Evolutionary conservation across 2,113 vertebrate species (phyloP), one percentile per base, ranked within the genome.

Genomic region (Benitochromis conjunctus): DNA sequence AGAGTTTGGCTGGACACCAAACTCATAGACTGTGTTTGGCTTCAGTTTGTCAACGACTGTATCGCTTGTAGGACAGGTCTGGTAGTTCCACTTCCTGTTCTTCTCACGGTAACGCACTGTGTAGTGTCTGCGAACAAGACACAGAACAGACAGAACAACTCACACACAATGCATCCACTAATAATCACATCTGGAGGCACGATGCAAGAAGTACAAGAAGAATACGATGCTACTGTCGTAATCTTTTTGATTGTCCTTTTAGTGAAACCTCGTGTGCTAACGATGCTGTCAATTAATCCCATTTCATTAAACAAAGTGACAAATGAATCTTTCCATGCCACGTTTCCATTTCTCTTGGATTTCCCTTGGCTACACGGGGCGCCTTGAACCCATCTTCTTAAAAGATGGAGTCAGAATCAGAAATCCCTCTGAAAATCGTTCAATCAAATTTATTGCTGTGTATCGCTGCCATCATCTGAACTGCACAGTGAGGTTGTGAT

Each of bases 21-120:
- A 99, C 92, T 99, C 98, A 90, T 99, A 99, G 53, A 96, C 86
- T 0, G 97, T 96, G 38, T 98, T 96, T 43, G 98, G 98, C 89
- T 97, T 99, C 69, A 99, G 94, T 80, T 98, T 97, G 66, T 99
- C 98, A 48, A 99, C 96, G 83, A 99, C 97, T 0, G 97, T 99
- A 92, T 98, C 97, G 18, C 97, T 98, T 26, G 97, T 96, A 31
- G 98, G 98, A 91, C 98, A 99, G 77, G 97, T 97, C 76, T 99
- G 98, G 91, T 98, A 98, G 93, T 96, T 95, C 99, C 98, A 99
- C 88, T 97, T 98, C 93, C 97, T 97, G 89, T 97, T 97, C 90
- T 96, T 97, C 92, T 99, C 98, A 94, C 97, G 97, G 88, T 99
- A 99, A 83, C 98, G 98, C 92, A 99, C 97, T 3, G 97, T 98